phyloP scores from a whole-genome alignment of 1,140 invertebrate species.

The Drosophila ironensis region DNA sequence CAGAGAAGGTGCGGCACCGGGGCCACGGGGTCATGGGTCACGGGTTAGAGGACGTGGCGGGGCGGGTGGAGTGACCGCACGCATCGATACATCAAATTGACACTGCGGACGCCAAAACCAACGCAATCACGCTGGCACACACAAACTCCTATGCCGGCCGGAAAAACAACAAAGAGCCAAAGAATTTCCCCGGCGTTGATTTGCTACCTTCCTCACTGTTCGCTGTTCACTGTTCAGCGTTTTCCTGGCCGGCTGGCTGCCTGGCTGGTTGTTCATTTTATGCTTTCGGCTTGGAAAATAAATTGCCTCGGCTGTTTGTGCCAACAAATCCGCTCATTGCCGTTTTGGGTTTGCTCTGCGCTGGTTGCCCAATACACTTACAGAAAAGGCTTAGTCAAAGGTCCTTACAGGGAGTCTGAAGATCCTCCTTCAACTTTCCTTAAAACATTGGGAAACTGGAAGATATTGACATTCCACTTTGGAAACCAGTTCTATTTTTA shows the following conservation, averaged over 20 bases:
- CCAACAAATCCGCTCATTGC: conserved; percentile 77
- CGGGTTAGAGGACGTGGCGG: neutral
- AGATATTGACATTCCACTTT: too few relatives aligned
- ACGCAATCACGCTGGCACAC: conserved; percentile 31
- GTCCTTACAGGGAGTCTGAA: too few relatives aligned
- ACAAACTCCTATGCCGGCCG: conserved; percentile 7
- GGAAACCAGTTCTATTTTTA: neutral
- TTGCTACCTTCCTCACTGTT: conserved; percentile 31
- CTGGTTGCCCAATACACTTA: neutral
- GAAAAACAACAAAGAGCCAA: conserved; percentile 21
- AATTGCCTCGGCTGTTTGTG: conserved; percentile 71
- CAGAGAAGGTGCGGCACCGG: neutral
- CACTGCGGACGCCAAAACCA: conserved; percentile 47
- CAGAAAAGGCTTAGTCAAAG: too few relatives aligned
- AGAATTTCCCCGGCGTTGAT: conserved; percentile 16
- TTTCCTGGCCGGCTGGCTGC: too few relatives aligned
- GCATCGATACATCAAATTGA: conserved; percentile 76
- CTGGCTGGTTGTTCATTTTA: conserved; percentile 59
- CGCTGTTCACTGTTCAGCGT: too few relatives aligned
- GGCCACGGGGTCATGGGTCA: neutral
- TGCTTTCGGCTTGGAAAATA: conserved; percentile 68
- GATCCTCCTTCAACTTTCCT: too few relatives aligned
- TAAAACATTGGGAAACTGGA: too few relatives aligned
- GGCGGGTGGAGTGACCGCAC: conserved; percentile 53
- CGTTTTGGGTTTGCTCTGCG: conserved; percentile 44